Conservation (phyloP, 2,888 invertebrate species). For the Zootermopsis nevadensis region DNA sequence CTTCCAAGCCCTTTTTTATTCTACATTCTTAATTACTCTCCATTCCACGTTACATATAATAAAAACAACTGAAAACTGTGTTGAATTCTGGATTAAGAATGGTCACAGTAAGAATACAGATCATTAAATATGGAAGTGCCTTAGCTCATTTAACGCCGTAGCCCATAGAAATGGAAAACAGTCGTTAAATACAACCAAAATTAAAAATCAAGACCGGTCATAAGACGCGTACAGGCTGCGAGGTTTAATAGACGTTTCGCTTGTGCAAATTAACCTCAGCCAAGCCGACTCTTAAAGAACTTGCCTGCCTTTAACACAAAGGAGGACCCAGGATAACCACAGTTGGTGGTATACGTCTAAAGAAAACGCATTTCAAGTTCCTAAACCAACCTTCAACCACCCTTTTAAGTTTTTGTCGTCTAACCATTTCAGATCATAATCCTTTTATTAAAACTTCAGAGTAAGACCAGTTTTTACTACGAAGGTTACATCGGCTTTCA, state of each 20-base stretch:
- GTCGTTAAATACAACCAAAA: too few species aligned
- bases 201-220: too few species aligned
- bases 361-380: conserved; percentile 23
- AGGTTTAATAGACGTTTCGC: not conserved
- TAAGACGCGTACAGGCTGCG: not conserved
- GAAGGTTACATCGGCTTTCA: not conserved
- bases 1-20: too few species aligned
- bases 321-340: not conserved
- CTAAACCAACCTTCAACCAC: conserved; percentile 9
- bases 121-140: too few species aligned
- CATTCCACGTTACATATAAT: too few species aligned
- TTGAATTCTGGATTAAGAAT: too few species aligned
- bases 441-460: conserved; percentile 38
- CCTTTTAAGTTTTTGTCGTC: not conserved
- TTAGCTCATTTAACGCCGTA: too few species aligned
- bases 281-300: too few species aligned
- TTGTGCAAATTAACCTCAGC: not conserved
- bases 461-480: conserved; percentile 22
- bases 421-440: conserved; percentile 31
- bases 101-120: too few species aligned
- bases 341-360: conserved; percentile 8
- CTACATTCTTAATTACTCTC: too few species aligned
- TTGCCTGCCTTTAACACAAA: not conserved
- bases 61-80: too few species aligned
- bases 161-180: too few species aligned